Conservation (phyloP, 2,888 invertebrate genomes). For the Empis livida region DNA sequence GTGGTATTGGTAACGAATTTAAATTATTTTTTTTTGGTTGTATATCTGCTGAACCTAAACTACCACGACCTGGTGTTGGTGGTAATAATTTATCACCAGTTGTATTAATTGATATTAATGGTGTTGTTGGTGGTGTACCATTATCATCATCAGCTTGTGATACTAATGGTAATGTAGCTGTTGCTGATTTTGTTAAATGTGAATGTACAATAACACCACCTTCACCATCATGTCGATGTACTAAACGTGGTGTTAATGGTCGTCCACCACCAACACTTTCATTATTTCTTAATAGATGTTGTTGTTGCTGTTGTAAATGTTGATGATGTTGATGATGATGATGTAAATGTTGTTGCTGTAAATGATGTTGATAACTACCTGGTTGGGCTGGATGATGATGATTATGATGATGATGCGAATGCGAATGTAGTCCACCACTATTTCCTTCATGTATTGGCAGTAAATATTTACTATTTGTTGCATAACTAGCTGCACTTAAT, state of each 20-base stretch:
- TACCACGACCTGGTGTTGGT: constrained; percentile 13
- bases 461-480: constrained; percentile 33
- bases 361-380: constrained; percentile 1
- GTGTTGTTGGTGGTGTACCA: constrained; percentile 7
- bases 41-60: constrained; percentile 9
- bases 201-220: constrained; percentile 24
- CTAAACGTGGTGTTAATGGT: constrained; percentile 25
- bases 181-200: constrained; percentile 33
- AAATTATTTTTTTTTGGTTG: constrained; percentile 10
- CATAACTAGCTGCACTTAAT: constrained; percentile 34
- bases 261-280: constrained; percentile 19
- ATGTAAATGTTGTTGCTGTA: constrained; percentile 5
- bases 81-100: constrained; percentile 8
- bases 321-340: constrained; percentile 14
- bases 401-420: constrained; percentile 20
- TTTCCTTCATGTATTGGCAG: constrained; percentile 36
- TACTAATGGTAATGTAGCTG: constrained; percentile 33
- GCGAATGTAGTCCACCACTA: constrained; percentile 22
- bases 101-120: constrained; percentile 10
- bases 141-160: constrained; percentile 27
- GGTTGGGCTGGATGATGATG: constrained; percentile 13
- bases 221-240: constrained; percentile 32
- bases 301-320: constrained; percentile 12
- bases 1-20: constrained; percentile 13
- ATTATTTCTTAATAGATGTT: constrained; percentile 16